Conservation (phyloP, 2,113 vertebrate genomes). For the Sapayoa aenigma region DNA sequence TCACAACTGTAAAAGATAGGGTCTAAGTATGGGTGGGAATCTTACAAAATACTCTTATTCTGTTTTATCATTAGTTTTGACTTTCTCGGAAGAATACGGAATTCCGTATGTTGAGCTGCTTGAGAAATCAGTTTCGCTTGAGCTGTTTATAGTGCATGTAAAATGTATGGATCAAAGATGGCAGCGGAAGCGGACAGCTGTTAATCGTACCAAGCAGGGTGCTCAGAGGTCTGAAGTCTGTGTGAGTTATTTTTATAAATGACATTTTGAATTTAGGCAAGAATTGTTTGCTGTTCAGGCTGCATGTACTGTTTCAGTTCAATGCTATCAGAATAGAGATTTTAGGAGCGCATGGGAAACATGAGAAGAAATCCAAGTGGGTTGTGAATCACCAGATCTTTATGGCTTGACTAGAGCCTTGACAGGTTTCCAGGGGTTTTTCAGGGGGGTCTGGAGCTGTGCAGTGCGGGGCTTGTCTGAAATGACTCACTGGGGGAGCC, state of each 20-base stretch:
- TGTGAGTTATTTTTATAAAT: slow-evolving; percentile 64
- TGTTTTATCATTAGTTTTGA: slow-evolving; percentile 59
- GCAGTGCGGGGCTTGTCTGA: background rate
- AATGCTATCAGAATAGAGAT: background rate
- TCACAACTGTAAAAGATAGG: background rate
- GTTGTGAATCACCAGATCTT: background rate
- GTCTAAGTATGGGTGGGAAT: background rate
- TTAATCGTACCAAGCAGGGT: slow-evolving; percentile 42
- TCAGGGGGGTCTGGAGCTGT: background rate
- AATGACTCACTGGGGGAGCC: background rate
- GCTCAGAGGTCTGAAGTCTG: slow-evolving; percentile 56
- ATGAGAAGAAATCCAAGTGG: background rate
- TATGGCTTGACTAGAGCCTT: background rate
- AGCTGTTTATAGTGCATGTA: slow-evolving; percentile 58
- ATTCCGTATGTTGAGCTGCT: slow-evolving; percentile 27
- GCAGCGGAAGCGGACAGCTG: slow-evolving; percentile 38
- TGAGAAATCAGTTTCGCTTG: slow-evolving; percentile 41
- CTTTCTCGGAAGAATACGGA: slow-evolving; percentile 40
- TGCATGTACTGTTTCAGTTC: slow-evolving; percentile 14
- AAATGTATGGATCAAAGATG: slow-evolving; percentile 53
- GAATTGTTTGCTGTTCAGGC: slow-evolving; percentile 6
- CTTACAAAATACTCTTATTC: slow-evolving; percentile 45
- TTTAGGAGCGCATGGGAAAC: background rate
- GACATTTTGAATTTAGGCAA: slow-evolving; percentile 50
- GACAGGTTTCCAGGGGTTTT: background rate